These are phyloP conservation scores for Anarsia innoxiella DNA, from an alignment of 2,888 invertebrate species.

Conservation along the genomic window DNA sequence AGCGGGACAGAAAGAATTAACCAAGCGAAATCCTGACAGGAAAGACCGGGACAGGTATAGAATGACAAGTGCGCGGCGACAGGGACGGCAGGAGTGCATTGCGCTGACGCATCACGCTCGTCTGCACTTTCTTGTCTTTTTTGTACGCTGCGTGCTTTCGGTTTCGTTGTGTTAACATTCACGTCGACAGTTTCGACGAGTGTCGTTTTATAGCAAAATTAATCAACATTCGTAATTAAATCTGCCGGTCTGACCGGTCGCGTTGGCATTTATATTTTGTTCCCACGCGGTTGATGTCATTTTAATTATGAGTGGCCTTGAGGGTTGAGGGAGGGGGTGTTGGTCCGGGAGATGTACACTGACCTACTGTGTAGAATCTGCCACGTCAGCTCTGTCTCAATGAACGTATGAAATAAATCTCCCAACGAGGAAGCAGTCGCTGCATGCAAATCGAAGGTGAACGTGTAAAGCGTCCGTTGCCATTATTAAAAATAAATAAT, in stretches of 20 bases:
- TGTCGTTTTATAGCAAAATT: constrained; percentile 51
- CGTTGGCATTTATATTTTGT: constrained; percentile 54
- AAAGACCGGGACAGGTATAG: constrained; percentile 32
- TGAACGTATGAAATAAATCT: constrained; percentile 37
- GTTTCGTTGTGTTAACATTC: constrained; percentile 45
- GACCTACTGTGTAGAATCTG: constrained; percentile 60
- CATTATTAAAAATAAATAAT: constrained; percentile 69
- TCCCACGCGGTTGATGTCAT: constrained; percentile 72
- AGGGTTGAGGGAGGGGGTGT: constrained; percentile 38
- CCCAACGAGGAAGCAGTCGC: constrained; percentile 37
- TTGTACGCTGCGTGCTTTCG: constrained; percentile 55
- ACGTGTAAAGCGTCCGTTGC: constrained; percentile 61
- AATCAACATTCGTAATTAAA: constrained; percentile 59
- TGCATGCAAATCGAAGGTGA: constrained; percentile 55
- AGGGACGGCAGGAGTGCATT: constrained; percentile 52
- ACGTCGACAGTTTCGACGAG: constrained; percentile 36
- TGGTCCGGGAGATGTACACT: constrained; percentile 41
- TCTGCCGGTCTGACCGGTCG: constrained; percentile 58
- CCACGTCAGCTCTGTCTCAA: constrained; percentile 54
- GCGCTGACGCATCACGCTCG: constrained; percentile 68
- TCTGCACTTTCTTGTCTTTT: constrained; percentile 51
- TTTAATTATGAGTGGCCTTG: constrained; percentile 63
- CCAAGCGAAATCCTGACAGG: constrained; percentile 8
- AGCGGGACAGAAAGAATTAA: constrained; percentile 20
- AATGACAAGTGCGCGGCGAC: constrained; percentile 42